phyloP scores from a whole-genome alignment of 2,797 vertebrate genomes.

The Geotrypetes seraphini region DNA sequence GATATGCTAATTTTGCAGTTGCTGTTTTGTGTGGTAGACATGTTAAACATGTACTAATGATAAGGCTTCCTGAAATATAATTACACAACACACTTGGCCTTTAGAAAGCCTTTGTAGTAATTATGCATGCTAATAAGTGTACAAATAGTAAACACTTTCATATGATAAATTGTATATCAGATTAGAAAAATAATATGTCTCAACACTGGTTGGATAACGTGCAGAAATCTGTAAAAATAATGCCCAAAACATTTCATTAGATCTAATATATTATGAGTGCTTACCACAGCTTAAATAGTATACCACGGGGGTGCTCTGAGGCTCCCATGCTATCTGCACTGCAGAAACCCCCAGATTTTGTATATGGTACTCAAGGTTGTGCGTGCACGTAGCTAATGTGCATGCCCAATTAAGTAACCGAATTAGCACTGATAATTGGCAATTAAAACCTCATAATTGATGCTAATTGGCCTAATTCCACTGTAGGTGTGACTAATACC shows the following conservation, averaged over 20 bases:
- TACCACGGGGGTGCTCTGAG: too few species aligned
- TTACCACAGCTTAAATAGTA: too few species aligned
- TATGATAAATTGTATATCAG: constrained; percentile 6
- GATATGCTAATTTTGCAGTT: constrained; percentile 5
- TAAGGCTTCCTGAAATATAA: constrained; percentile 17
- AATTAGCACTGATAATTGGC: too few species aligned
- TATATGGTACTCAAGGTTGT: too few species aligned
- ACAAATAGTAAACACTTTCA: constrained; percentile 2
- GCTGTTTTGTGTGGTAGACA: constrained; percentile 5
- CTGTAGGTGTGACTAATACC: too few species aligned
- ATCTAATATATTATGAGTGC: neutral
- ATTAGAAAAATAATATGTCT: neutral
- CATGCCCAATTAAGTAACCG: too few species aligned
- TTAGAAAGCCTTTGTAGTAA: constrained; percentile 14
- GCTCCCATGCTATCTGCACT: too few species aligned
- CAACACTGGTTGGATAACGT: neutral
- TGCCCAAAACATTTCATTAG: neutral
- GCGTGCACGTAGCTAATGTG: too few species aligned
- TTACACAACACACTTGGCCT: constrained; percentile 8
- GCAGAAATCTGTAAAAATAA: neutral
- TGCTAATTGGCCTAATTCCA: too few species aligned
- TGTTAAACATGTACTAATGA: constrained; percentile 18
- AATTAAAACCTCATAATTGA: too few species aligned
- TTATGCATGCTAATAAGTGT: constrained; percentile 4
- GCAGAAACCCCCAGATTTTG: too few species aligned